Conservation (phyloP, 1,140 invertebrate genomes). For the Zaprionus vittiger region DNA sequence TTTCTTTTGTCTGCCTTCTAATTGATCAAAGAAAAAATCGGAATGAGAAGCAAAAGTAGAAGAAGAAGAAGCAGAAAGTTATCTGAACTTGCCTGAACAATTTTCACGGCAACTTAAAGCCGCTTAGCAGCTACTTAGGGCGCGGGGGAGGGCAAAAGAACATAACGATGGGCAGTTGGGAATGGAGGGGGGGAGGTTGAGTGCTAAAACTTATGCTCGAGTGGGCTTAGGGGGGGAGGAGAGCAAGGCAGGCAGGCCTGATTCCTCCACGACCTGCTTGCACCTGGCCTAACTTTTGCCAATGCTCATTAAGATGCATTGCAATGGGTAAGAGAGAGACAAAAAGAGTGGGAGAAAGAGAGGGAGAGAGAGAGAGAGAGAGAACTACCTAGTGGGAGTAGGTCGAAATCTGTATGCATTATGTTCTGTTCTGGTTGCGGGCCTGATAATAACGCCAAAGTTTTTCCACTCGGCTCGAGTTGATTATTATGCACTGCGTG, state of each 20-base stretch:
- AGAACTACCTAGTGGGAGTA: background rate
- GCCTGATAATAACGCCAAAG: constrained; percentile 67
- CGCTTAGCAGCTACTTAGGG: constrained; percentile 59
- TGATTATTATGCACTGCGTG: constrained; percentile 72
- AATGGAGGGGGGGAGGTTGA: background rate
- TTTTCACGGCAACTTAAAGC: constrained; percentile 79
- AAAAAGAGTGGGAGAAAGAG: background rate
- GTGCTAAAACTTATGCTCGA: constrained; percentile 45
- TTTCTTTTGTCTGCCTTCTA: constrained; percentile 36
- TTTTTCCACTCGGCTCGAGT: constrained; percentile 65
- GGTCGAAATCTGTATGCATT: constrained; percentile 53
- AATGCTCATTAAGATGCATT: constrained; percentile 52
- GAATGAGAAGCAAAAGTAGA: background rate
- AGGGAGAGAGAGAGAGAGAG: background rate
- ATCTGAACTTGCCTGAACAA: constrained; percentile 64
- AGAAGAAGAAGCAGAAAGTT: constrained; percentile 43
- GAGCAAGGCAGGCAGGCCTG: constrained; percentile 8
- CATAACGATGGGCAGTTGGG: background rate
- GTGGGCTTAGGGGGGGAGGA: constrained; percentile 14
- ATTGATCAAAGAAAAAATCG: constrained; percentile 68
- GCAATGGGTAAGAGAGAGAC: background rate
- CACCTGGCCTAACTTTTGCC: constrained; percentile 31
- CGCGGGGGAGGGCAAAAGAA: background rate
- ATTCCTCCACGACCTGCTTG: constrained; percentile 3
- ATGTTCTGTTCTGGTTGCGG: constrained; percentile 42